These are phyloP conservation scores for Polydrusus cervinus DNA, from an alignment of 2,888 invertebrate genomes.

Conservation along the genomic window DNA sequence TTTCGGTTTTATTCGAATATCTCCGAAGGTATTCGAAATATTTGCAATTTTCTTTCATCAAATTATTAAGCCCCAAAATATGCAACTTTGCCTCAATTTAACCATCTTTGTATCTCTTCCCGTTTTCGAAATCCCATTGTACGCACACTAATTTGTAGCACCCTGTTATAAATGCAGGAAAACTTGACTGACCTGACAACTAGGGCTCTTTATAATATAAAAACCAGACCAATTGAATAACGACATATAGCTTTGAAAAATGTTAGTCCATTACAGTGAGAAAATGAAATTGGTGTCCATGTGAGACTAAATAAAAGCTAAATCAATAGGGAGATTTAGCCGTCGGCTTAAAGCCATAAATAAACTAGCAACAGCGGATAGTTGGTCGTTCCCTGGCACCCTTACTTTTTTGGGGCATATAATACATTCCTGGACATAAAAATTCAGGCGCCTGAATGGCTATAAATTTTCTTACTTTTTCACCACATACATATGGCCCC, in stretches of 20 bases:
- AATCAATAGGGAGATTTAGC: constrained; percentile 37
- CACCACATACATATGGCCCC: constrained; percentile 14
- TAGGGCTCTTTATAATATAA: neutral
- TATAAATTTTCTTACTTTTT: constrained; percentile 33
- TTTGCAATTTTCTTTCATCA: too few relatives aligned
- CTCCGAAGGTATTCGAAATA: too few relatives aligned
- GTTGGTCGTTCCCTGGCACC: constrained; percentile 30
- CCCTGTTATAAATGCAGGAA: too few relatives aligned
- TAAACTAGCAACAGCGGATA: constrained; percentile 38
- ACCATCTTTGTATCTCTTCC: too few relatives aligned
- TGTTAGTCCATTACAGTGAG: constrained; percentile 16
- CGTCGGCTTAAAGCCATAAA: constrained; percentile 37
- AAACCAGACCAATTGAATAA: constrained; percentile 1
- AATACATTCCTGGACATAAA: constrained; percentile 38
- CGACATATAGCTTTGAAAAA: constrained; percentile 14
- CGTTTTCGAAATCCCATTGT: too few relatives aligned
- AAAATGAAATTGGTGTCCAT: constrained; percentile 34
- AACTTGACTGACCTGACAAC: too few relatives aligned
- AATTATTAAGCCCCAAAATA: too few relatives aligned
- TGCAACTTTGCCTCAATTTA: too few relatives aligned
- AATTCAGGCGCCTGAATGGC: constrained; percentile 36
- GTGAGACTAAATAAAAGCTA: constrained; percentile 35
- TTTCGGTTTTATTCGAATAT: too few relatives aligned
- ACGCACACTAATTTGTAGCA: too few relatives aligned
- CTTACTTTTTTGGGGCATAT: constrained; percentile 26